Conservation (phyloP, 2,113 vertebrate species). For the Colaptes auratus region DNA sequence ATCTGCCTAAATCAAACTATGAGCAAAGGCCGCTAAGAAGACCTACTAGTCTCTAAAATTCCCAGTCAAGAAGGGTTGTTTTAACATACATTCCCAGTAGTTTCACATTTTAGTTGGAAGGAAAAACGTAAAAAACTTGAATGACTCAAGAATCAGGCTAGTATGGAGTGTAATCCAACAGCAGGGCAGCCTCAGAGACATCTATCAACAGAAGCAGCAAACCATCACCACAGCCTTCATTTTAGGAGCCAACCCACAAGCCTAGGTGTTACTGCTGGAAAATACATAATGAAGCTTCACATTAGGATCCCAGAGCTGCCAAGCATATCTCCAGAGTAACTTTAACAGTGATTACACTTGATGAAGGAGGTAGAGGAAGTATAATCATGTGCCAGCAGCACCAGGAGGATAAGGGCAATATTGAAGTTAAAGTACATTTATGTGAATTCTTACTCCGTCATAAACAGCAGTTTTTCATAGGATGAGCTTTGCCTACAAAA, state of each 20-base stretch:
- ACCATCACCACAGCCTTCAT: neutral
- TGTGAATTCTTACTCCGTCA: conserved; percentile 9
- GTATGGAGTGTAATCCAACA: neutral
- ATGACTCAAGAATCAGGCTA: neutral
- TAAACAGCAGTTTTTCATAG: conserved; percentile 30
- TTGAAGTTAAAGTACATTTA: conserved; percentile 8
- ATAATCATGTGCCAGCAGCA: conserved; percentile 42
- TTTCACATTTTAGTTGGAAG: conserved; percentile 6
- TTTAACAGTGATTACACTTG: conserved; percentile 60
- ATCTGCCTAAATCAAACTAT: neutral
- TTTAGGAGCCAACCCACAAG: conserved; percentile 34
- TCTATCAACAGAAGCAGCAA: conserved; percentile 30
- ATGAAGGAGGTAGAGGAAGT: conserved; percentile 34
- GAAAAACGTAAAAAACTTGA: neutral
- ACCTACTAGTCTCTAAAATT: neutral
- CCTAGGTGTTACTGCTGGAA: conserved; percentile 39
- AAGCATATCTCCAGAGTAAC: conserved; percentile 44
- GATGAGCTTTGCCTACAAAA: neutral
- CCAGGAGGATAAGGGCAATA: conserved; percentile 21
- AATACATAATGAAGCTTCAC: conserved; percentile 37
- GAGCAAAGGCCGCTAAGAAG: neutral
- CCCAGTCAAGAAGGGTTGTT: neutral
- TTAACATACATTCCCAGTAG: neutral
- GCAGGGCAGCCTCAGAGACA: neutral
- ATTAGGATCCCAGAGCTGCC: conserved; percentile 5